These are phyloP conservation scores for Percopsis omiscomaycus DNA, from an alignment of 2,797 vertebrate genomes.

Conservation along the genomic window DNA sequence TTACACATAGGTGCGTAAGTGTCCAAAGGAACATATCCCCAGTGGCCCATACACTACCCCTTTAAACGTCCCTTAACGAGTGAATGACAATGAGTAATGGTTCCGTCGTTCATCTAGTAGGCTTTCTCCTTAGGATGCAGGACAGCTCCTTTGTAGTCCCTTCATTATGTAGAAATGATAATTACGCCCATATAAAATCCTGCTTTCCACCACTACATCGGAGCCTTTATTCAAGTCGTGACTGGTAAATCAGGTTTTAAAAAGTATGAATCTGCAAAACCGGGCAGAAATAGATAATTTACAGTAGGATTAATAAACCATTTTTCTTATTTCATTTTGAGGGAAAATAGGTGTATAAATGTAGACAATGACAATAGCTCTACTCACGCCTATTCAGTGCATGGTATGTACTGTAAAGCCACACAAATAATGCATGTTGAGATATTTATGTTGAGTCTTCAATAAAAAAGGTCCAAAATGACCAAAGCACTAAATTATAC, in stretches of 20 bases:
- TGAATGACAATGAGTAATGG: slow-evolving; percentile 23
- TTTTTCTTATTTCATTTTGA: slow-evolving; percentile 11
- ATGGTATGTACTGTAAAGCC: too few relatives aligned
- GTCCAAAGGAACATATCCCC: too few relatives aligned
- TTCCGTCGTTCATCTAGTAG: slow-evolving; percentile 31
- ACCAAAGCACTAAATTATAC: too few relatives aligned
- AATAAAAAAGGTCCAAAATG: too few relatives aligned
- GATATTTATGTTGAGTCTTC: slow-evolving; percentile 18
- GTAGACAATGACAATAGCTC: slow-evolving; percentile 15
- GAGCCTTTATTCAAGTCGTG: slow-evolving; percentile 53
- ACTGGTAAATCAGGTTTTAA: slow-evolving; percentile 29
- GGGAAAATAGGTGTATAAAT: neutral
- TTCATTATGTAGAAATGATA: slow-evolving; percentile 73
- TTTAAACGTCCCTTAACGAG: neutral
- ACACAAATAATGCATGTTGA: slow-evolving; percentile 21
- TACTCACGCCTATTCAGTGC: too few relatives aligned
- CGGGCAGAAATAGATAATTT: slow-evolving; percentile 14
- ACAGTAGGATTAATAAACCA: slow-evolving; percentile 1
- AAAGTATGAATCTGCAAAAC: neutral
- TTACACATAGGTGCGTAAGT: too few relatives aligned
- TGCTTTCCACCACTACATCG: slow-evolving; percentile 52
- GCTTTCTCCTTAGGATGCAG: slow-evolving; percentile 60
- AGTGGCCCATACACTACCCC: too few relatives aligned
- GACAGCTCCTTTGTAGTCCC: slow-evolving; percentile 64
- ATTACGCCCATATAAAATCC: slow-evolving; percentile 67